phyloP scores from a whole-genome alignment of 2,113 vertebrate genomes.

The Hiodon tergisus region DNA sequence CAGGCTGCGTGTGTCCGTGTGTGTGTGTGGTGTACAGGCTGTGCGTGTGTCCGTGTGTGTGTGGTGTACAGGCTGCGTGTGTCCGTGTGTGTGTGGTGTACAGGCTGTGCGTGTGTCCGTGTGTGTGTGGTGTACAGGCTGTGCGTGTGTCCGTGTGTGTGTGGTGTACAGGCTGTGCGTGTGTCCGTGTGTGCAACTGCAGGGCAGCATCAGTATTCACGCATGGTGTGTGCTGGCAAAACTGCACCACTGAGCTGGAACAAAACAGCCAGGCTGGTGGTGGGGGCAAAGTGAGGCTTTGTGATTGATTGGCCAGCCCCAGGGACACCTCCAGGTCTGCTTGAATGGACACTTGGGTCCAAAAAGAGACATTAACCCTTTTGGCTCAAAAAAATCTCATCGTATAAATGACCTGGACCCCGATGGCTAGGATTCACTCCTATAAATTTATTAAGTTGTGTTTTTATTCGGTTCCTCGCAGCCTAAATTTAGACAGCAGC shows the following conservation, averaged over 20 bases:
- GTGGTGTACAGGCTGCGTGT: neutral
- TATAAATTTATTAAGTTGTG: too few relatives aligned
- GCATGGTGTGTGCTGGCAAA: neutral
- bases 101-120: neutral
- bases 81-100: neutral
- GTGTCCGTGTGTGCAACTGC: too few relatives aligned
- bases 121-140: neutral
- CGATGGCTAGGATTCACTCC: too few relatives aligned
- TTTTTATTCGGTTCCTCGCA: too few relatives aligned
- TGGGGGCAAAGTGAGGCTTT: neutral
- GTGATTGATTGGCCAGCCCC: too few relatives aligned
- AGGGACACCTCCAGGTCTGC: too few relatives aligned
- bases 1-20: neutral
- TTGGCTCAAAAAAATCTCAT: too few relatives aligned
- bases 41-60: neutral
- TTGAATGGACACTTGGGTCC: too few relatives aligned
- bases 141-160: neutral
- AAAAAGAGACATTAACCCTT: too few relatives aligned
- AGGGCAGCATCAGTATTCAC: slow-evolving; percentile 13
- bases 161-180: neutral
- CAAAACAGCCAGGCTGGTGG: neutral
- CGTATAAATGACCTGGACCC: too few relatives aligned
- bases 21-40: neutral
- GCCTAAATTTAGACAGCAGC: too few relatives aligned
- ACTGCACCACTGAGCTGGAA: neutral